A percentile compares a stretch with the other conserved stretches of the same genome.
Evolutionary conservation across 2,797 vertebrate species (phyloP).

Genomic region (Cynopterus sphinx): DNA sequence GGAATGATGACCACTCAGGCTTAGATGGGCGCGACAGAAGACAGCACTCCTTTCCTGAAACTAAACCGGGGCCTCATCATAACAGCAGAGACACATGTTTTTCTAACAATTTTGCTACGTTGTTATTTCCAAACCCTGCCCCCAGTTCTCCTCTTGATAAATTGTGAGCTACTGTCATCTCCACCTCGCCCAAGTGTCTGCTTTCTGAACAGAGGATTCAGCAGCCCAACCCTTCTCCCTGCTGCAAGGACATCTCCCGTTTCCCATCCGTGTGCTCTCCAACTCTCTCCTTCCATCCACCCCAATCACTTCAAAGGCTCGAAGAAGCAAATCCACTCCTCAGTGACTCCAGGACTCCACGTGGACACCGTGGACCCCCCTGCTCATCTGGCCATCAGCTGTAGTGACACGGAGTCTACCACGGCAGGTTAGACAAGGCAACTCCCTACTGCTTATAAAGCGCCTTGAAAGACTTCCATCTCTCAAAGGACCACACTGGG

Average conservation of each 20-base stretch:
- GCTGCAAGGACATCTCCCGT: not conserved
- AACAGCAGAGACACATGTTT: not conserved
- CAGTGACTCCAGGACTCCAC: not conserved
- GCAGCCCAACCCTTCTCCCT: no score
- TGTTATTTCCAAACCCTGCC: not conserved
- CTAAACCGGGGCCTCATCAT: not conserved
- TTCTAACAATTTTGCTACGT: not conserved
- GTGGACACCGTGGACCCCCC: no score
- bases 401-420: not conserved
- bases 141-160: conserved; percentile 11
- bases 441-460: not conserved
- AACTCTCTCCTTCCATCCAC: not conserved
- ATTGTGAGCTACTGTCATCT: not conserved
- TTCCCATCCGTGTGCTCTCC: not conserved
- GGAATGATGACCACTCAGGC: not conserved
- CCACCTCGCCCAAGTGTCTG: not conserved
- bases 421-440: not conserved
- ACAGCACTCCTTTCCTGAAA: not conserved
- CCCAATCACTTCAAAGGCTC: not conserved
- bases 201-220: not conserved
- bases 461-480: not conserved
- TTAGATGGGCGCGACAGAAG: not conserved
- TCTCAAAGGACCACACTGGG: not conserved
- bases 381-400: not conserved
- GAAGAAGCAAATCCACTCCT: not conserved